Base-by-base conservation (phyloP, 2,797 vertebrate genomes). In the Epinephelus awoara region DNA sequence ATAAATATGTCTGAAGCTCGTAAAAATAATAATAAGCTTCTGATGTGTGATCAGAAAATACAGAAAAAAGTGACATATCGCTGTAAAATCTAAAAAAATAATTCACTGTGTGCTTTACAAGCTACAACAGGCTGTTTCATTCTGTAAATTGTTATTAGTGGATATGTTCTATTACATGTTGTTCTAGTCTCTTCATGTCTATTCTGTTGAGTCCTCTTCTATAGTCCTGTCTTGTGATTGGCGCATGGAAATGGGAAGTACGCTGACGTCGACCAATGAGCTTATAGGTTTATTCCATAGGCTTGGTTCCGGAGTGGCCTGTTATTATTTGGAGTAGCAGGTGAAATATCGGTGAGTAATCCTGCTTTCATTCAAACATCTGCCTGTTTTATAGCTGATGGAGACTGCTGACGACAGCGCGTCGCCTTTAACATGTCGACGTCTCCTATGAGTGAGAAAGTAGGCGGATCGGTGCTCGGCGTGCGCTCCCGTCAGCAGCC, bases 331-430 rank as follows among this genome's bases (percentile, higher is more conserved):
- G 47, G 72, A 84, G 80, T 74, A 77, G 76, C 84, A 84, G 81
- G 79, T 87, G 72, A 72, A 85, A 87, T 64, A 85, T 51, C 63
- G 89, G 93, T 94, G 80, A 94, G 93, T 92, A 87, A 79, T 75
- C 51, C 2, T 40, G 21, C 17, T 66, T 67, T 2, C 6, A 6
- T 23, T 11, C 0, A 47, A 55, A 15, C 9, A 27, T 19, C 8
- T 12, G 1, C 42, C 0, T 58, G 7, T 57, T 10, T 50, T 15
- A 2, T 23, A 13, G 29, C 0, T 63, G 1, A 17, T 44, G 14
- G 17, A 1, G 44, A 27, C 14, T 5, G 2, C 8, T 25, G 12
- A 23, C 1, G 18, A 61, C 7, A 40, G 29, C 19, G 50, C 1
- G 52, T 75, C 13, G 61, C 23, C 73, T 69, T 58, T 9, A 34